These are phyloP conservation scores for Rhynchonycteris naso DNA, from an alignment of 2,797 vertebrate genomes.

Conservation along the genomic window DNA sequence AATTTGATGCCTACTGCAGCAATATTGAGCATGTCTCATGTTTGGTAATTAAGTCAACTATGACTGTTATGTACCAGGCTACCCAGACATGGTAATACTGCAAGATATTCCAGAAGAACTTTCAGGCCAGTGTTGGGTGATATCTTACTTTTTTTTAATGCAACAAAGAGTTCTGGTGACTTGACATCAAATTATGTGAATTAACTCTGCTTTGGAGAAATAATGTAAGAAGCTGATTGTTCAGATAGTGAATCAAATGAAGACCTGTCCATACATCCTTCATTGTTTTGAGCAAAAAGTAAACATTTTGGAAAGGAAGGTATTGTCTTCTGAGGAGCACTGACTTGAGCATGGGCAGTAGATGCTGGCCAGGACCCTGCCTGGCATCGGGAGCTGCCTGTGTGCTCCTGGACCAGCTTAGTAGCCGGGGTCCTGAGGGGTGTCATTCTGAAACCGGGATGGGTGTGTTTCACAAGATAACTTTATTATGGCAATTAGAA, in stretches of 20 bases:
- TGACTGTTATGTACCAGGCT: background rate
- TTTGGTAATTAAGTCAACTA: background rate
- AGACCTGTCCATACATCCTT: background rate
- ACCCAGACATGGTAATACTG: background rate
- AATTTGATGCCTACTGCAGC: background rate
- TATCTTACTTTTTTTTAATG: background rate
- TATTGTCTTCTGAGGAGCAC: background rate
- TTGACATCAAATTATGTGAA: conserved; percentile 29
- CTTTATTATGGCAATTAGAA: background rate
- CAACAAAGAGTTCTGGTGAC: background rate
- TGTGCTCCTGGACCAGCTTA: background rate
- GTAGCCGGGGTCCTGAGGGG: background rate
- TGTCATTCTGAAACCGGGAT: background rate
- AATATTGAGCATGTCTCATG: background rate
- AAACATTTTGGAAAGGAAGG: background rate
- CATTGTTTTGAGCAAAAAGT: background rate
- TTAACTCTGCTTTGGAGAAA: conserved; percentile 25
- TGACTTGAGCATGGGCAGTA: background rate
- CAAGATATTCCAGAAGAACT: conserved; percentile 2
- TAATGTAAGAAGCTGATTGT: background rate
- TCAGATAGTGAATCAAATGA: background rate
- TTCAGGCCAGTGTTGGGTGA: background rate
- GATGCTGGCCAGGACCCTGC: background rate
- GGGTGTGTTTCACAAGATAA: background rate
- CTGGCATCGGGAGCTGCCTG: background rate